Base-by-base conservation (phyloP, 1,140 invertebrate genomes). In the Helicoverpa armigera region DNA sequence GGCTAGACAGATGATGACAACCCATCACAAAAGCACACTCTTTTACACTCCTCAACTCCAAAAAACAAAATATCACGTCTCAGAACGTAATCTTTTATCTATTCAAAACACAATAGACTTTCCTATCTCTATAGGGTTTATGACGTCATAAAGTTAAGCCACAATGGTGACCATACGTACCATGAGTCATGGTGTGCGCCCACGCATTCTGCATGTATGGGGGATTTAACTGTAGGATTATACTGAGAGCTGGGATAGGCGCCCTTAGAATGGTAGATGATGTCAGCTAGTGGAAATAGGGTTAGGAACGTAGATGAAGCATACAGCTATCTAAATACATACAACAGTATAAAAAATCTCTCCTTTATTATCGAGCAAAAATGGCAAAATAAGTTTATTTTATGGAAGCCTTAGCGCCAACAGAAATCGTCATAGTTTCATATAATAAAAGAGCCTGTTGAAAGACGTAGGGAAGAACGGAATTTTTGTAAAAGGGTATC, bases 61-160 rank as follows among this genome's bases (percentile, higher is more conserved):
- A 23, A 50, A 48, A 4, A 29, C 13, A 23, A 23, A 23, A 23
- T 23, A 50, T 50, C 43, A 13, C 23, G 23, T 43, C 43, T 2
- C 31, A 69, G 11, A 69, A 18, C n/a, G 50, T 14, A 16, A 69
- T 69, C 65, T 69, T 43, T 16, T 69, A 69, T 50, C 65, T 50
- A 51, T 69, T 43, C 18, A 2, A 0, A 16, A 69, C 65, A 50
- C 65, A 69, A 69, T 69, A 50, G 65, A 0, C 43, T 18, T 5
- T 29, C 23, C 58, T 61, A 3, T 12, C 31, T 67, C 63, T 69
- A 69, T 69, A 16, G 65, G n/a, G n/a, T 69, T 69, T 69, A 69
- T 69, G 65, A 69, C 65, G 43, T 69, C 65, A 69, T 69, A 69
- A 69, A 69, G 43, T 12, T 50, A 12, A 23, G 43, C 65, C 65